Conservation (phyloP, 2,888 invertebrate species). For the Kuschelorhynchus macadamiae region DNA sequence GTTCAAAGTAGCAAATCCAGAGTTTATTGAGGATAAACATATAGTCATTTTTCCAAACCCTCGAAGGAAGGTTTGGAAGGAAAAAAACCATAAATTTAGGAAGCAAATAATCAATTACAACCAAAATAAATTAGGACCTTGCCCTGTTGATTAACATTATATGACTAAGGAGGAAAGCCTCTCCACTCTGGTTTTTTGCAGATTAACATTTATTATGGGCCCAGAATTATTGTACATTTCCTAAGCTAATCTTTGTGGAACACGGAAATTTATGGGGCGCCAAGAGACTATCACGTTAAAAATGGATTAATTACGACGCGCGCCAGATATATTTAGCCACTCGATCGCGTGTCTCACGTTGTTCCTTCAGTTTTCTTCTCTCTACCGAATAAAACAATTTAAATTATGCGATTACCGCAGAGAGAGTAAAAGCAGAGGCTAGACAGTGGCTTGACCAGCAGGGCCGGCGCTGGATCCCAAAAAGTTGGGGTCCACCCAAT, state of each 20-base stretch:
- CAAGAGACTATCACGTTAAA: conserved; percentile 3
- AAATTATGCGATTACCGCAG: neutral
- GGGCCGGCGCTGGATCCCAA: no score
- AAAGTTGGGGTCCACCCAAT: no score
- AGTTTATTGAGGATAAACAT: no score
- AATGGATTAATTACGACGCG: conserved; percentile 28
- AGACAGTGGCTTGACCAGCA: no score
- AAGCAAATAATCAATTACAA: no score
- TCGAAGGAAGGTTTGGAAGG: no score
- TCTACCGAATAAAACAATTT: neutral
- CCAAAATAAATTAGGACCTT: conserved; percentile 8
- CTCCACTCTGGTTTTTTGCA: conserved; percentile 10
- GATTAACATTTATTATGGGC: conserved; percentile 4
- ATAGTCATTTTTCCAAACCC: no score
- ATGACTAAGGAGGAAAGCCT: neutral
- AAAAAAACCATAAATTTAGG: no score
- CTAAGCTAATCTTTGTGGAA: conserved; percentile 11
- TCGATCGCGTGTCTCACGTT: conserved; percentile 20
- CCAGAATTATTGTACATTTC: conserved; percentile 20
- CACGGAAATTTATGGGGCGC: conserved; percentile 10
- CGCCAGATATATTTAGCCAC: conserved; percentile 14
- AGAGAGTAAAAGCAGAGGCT: neutral
- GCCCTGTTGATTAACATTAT: conserved; percentile 1
- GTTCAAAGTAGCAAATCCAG: no score
- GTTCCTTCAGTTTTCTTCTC: conserved; percentile 8